Evolutionary conservation across 2,888 invertebrate species (phyloP).

Genomic region (Mystacides longicornis): DNA sequence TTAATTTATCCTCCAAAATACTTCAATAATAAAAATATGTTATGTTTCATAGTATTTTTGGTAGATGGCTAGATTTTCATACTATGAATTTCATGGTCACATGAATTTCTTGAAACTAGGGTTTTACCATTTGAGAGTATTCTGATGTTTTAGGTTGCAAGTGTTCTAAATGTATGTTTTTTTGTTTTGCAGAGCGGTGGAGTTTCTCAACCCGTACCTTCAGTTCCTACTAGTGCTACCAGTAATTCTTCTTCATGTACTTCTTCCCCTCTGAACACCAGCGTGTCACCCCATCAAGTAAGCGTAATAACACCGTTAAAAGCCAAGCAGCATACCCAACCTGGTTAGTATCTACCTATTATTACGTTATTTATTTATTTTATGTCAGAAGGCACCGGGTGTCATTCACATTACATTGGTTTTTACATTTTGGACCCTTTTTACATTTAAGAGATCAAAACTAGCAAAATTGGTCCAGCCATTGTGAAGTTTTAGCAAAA

Average conservation of each 20-base stretch:
- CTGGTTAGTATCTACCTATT: constrained; percentile 13
- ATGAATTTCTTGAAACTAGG: neutral
- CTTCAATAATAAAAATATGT: neutral
- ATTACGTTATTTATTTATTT: neutral
- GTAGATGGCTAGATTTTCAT: no score
- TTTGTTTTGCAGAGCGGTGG: neutral
- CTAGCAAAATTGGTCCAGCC: no score
- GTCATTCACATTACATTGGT: no score
- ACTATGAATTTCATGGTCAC: no score
- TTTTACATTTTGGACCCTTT: no score
- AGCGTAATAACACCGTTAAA: constrained; percentile 25
- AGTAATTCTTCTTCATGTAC: constrained; percentile 1
- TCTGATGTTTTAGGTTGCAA: neutral
- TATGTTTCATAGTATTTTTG: neutral
- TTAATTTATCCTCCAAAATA: neutral
- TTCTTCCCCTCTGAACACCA: neutral
- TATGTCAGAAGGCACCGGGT: no score
- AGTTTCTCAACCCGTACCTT: neutral
- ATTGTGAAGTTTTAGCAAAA: no score
- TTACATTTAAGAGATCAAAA: no score
- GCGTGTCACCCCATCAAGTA: constrained; percentile 28
- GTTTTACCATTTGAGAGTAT: neutral
- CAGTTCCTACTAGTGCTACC: neutral
- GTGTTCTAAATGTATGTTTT: neutral
- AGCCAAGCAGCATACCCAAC: constrained; percentile 16